Evolutionary conservation across 1,140 invertebrate genomes (phyloP), one percentile per base, ranked within the genome.

Genomic region (Aphaenogaster rudis): DNA sequence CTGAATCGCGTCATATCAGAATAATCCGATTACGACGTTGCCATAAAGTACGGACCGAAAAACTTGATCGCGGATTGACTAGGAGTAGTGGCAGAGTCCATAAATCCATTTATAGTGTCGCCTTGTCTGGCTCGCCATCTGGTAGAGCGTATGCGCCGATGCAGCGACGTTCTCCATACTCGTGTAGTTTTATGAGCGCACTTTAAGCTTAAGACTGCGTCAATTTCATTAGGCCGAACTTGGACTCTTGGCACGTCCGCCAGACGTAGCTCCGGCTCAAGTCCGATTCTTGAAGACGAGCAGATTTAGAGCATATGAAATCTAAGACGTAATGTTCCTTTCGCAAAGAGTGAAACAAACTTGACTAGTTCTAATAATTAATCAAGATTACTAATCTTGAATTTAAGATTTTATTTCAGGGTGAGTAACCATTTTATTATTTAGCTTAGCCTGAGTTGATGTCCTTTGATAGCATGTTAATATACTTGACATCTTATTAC

Each of bases 11-110:
- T 71, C 50, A 21, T 42, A 71, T n/a, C 17, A 33, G 50, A 74
- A 61, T 87, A 84, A 74, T 89, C 86, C 76, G 86, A 82, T 89
- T 89, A 82, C 21, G 39, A 28, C 45, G 13, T 33, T 45, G 67
- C 7, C 28, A 33, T 87, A 86, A 89, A 89, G 63, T 63, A 59
- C 76, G n/a, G 21, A 63, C 81, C 69, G 64, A 87, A 80, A 79
- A 59, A 63, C 78, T 67, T 61, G 45, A n/a, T 33, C 57, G 63
- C 71, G 78, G 52, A 87, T 90, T 54, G 54, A 66, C 71, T 74
- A 52, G 39, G 2, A n/a, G n/a, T 21, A 21, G 28, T 13, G n/a
- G 21, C 28, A 77, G 67, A 79, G 59, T 54, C 52, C 71, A 77
- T 84, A 84, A 87, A 90, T 45, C 69, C 50, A 21, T 80, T 90